These are phyloP conservation scores for Caenorhabditis macrosperma DNA, from an alignment of 2,888 invertebrate genomes.

Conservation along the genomic window DNA sequence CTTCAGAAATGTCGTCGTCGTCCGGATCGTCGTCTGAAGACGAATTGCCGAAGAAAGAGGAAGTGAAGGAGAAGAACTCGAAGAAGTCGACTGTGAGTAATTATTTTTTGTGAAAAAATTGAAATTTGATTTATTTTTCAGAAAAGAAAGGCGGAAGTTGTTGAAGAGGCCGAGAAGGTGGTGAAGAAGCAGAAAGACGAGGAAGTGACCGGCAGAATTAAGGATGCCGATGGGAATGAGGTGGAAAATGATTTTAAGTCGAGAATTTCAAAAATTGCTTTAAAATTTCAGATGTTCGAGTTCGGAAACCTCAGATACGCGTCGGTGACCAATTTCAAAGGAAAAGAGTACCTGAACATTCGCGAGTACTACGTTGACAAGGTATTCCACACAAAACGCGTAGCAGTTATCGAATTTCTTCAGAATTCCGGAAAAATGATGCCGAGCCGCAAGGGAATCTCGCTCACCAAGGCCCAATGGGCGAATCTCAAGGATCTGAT, in stretches of 20 bases:
- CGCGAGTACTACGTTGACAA: conserved; percentile 77
- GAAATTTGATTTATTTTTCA: conserved; percentile 3
- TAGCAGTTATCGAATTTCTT: conserved; percentile 9
- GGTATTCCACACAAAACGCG: conserved; percentile 43
- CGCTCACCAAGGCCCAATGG: conserved; percentile 70
- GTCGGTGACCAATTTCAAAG: conserved; percentile 68
- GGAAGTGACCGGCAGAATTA: conserved; percentile 24
- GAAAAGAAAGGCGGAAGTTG: conserved; percentile 26
- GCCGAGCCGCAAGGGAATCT: conserved; percentile 76
- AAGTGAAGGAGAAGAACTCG: conserved; percentile 18
- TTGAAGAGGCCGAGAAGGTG: conserved; percentile 6
- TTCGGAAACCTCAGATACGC: conserved; percentile 70
- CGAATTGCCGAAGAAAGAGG: conserved; percentile 24
- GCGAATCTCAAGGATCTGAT: conserved; percentile 66
- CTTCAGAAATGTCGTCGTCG: conserved; percentile 28
- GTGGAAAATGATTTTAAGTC: conserved; percentile 5
- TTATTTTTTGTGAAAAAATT: neutral
- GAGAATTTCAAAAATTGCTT: neutral
- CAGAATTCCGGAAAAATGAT: conserved; percentile 70
- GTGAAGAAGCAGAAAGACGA: conserved; percentile 11
- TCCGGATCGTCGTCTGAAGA: conserved; percentile 43
- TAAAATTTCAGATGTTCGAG: conserved; percentile 68
- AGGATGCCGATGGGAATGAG: conserved; percentile 48
- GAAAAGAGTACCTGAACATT: conserved; percentile 72
- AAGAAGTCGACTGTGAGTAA: conserved; percentile 27